Evolutionary conservation across 1,140 invertebrate species (phyloP).

Genomic region (Halyomorpha halys): DNA sequence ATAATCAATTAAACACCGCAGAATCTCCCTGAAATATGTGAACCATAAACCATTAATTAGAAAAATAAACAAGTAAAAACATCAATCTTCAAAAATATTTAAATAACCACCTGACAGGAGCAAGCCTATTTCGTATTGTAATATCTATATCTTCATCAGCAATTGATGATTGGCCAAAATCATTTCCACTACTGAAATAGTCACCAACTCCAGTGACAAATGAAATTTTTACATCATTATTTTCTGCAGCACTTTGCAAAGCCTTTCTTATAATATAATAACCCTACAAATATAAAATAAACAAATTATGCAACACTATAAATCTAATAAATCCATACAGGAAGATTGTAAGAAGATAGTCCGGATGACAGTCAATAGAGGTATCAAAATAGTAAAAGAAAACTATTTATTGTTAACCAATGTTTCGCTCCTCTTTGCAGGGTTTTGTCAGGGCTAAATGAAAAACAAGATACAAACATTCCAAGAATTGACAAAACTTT

Average conservation of each 20-base stretch:
- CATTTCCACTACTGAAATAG: slow-evolving; percentile 81
- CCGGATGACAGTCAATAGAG: too few species aligned
- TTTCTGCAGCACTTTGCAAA: slow-evolving; percentile 52
- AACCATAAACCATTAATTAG: slow-evolving; percentile 30
- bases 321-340: too few species aligned
- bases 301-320: too few species aligned
- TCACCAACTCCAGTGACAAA: slow-evolving; percentile 66
- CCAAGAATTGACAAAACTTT: too few species aligned
- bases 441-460: too few species aligned
- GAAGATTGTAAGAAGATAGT: too few species aligned
- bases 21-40: slow-evolving; percentile 47
- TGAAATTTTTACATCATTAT: slow-evolving; percentile 50
- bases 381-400: too few species aligned
- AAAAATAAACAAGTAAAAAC: background rate
- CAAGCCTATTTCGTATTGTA: background rate
- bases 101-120: background rate
- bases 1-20: slow-evolving; percentile 71
- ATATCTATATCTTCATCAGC: slow-evolving; percentile 32
- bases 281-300: slow-evolving; percentile 42
- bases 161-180: slow-evolving; percentile 50
- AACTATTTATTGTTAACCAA: too few species aligned
- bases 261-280: slow-evolving; percentile 52
- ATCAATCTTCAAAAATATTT: background rate
- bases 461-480: too few species aligned
- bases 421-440: too few species aligned